phyloP scores from a whole-genome alignment of 2,797 vertebrate species.

The Pseudochirops corinnae region DNA sequence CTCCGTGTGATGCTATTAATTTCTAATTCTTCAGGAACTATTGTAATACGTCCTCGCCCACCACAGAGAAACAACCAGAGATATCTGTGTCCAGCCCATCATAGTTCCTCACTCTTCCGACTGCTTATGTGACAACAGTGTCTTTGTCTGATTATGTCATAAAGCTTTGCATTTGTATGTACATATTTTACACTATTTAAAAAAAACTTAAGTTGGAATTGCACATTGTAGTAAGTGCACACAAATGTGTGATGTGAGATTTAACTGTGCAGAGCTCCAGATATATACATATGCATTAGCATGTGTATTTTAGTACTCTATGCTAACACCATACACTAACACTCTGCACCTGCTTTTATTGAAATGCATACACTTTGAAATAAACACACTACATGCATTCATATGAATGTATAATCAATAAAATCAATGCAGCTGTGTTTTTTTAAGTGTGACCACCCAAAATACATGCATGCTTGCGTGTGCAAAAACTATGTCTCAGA shows the following conservation, averaged over 20 bases:
- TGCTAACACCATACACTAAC: constrained; percentile 73
- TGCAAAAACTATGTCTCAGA: constrained; percentile 59
- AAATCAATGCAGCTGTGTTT: constrained; percentile 76
- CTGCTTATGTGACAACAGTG: background rate
- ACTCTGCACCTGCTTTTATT: constrained; percentile 81
- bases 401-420: constrained; percentile 77
- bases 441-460: constrained; percentile 75
- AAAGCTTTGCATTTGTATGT: constrained; percentile 17
- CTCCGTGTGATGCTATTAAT: background rate
- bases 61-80: background rate
- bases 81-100: background rate
- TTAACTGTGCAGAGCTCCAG: constrained; percentile 60
- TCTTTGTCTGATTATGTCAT: constrained; percentile 26
- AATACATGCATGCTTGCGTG: constrained; percentile 68
- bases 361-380: constrained; percentile 79
- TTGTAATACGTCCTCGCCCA: background rate
- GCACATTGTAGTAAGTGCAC: constrained; percentile 42
- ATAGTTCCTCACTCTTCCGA: background rate
- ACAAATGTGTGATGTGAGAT: constrained; percentile 54
- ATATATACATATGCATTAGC: constrained; percentile 77
- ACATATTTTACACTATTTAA: constrained; percentile 43
- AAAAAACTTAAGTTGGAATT: constrained; percentile 35
- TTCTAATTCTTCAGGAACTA: background rate
- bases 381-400: constrained; percentile 80
- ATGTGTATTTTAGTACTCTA: constrained; percentile 75